Base-by-base conservation (phyloP, 2,113 vertebrate species). In the Corydoras sp. region DNA sequence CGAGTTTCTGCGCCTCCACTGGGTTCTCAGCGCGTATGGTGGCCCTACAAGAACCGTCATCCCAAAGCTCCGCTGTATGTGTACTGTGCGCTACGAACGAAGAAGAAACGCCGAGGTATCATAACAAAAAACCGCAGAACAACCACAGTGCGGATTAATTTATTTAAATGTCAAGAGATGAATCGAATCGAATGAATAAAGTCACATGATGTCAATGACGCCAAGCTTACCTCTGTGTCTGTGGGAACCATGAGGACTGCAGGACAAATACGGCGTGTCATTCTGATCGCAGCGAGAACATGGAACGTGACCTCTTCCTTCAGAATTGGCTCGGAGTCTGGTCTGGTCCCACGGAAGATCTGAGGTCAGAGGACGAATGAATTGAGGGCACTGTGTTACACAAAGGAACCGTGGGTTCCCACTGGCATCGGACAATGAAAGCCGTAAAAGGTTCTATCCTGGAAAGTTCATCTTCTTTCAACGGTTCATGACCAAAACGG, bases 1-100 rank as follows among this genome's bases (percentile, higher is more conserved):
- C 92, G 48, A 93, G 83, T 78, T 91, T 93, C 77, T 92, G 88
- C 50, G 93, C 92, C 68, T 94, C 92, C 72, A 92, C 91, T 0
- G 85, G 85, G 0, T 95, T 94, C 74, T 92, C 91, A 0, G 91
- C 89, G 2, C 82, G 88, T 81, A 94, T 82, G 5, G 86, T 91
- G 73, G 88, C 91, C 82, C 85, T 92, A 69, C 70, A 70, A 49
- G 72, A 18, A 13, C 83, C 87, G 58, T 90, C 86, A 31, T 92
- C 88, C 0, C 87, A 89, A 10, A 80, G 58, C 2, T 86, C 85
- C 0, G 70, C 66, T 0, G 58, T 14, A 9, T 73, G 74, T 68
- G 81, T 82, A 69, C 73, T 77, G 0, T 4, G 0, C 14, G 79
- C 90, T 93, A 0, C 75, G 4, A 0, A 49, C 2, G 61, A 0